Base-by-base conservation (phyloP, 2,888 invertebrate genomes). In the Xanthorhoe designata region DNA sequence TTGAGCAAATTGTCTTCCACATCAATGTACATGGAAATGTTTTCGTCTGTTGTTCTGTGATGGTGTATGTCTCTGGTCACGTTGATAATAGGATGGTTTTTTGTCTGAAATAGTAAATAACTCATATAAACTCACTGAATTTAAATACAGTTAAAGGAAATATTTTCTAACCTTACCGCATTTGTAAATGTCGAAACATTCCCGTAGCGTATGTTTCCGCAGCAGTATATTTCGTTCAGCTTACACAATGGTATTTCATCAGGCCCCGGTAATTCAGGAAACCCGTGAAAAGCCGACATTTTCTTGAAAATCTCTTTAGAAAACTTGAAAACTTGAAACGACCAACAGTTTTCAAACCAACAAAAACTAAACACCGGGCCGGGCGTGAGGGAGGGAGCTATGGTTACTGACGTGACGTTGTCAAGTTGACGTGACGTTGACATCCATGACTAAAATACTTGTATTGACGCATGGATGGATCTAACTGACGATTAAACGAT, bases 1-100 rank as follows among this genome's bases (percentile, higher is more conserved):
- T 97, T 97, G 0, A 96, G 87, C 55, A 96, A 94, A 66, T 96
- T 95, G 73, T 97, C 96, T 72, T 96, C 94, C 0, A 96, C 96
- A 61, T 93, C 92, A 6, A 94, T 77, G 64, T 94, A 94, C 87
- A 94, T 67, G 87, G 96, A 80, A 94, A 92, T 85, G 94, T 96
- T 78, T 90, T 94, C 79, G 87, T 94, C 84, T 82, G 94, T 63
- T 86, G 91, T 68, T 93, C 94, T 84, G 72, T 92, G 92, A 69
- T 92, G 89, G 93, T 95, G 75, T 94, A 95, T 87, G 80, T 96
- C 95, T 80, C 95, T 87, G 17, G 96, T 95, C 8, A 97, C 94
- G 74, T 95, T 95, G 29, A 97, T 95, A 72, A 94, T 94, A 0
- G 97, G 97, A 87, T 96, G 96, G 54, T 92, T 93, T 61, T 95